Conservation (phyloP, 2,888 invertebrate genomes). For the Pandemis corylana region DNA sequence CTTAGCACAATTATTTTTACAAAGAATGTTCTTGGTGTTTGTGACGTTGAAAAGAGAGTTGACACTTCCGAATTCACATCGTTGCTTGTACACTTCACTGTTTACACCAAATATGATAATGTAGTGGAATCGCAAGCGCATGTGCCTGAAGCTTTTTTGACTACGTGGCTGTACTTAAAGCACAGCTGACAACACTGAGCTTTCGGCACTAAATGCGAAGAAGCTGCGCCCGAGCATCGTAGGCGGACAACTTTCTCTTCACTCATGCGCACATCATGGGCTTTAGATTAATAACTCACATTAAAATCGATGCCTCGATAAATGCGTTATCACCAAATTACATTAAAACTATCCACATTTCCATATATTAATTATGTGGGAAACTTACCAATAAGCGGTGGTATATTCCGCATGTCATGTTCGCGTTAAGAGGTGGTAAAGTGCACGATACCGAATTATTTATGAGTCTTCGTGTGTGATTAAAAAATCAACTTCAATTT, state of each 20-base stretch:
- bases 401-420: constrained; percentile 13
- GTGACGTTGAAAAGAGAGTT: neutral
- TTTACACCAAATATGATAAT: neutral
- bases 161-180: constrained; percentile 34
- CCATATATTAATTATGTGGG: constrained; percentile 24
- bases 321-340: constrained; percentile 27
- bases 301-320: constrained; percentile 22
- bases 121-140: neutral
- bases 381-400: constrained; percentile 20
- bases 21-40: neutral
- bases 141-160: constrained; percentile 20
- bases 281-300: constrained; percentile 35
- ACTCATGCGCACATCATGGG: constrained; percentile 48
- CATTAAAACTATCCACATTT: constrained; percentile 21
- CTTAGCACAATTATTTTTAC: neutral
- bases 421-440: constrained; percentile 17
- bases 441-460: constrained; percentile 17
- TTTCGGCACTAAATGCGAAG: constrained; percentile 54
- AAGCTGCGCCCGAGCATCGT: constrained; percentile 58
- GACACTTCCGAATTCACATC: neutral
- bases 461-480: constrained; percentile 3
- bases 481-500: neutral
- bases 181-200: constrained; percentile 49
- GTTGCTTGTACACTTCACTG: neutral
- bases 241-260: constrained; percentile 80